Percentiles rank a stretch among this genome's conserved stretches.
Evolutionary conservation across 1,140 invertebrate species (phyloP).

Genomic region (Sminthurides bifidus): DNA sequence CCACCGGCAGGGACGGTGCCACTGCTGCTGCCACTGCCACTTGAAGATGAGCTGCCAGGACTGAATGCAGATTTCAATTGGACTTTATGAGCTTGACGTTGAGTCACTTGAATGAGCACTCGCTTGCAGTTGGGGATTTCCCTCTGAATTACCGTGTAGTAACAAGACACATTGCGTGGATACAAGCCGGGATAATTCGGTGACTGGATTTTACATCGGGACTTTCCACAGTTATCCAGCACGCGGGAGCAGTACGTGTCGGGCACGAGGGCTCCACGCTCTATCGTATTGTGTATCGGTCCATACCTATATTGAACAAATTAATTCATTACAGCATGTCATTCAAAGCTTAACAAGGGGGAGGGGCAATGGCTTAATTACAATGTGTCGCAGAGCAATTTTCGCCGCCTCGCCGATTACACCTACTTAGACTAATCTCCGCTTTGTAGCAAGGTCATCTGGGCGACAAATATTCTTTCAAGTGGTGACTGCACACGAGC

Average conservation of each 20-base stretch:
- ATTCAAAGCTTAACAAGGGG: not conserved
- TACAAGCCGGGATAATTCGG: slow-evolving; percentile 85
- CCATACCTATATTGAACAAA: slow-evolving; percentile 19
- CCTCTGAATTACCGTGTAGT: slow-evolving; percentile 71
- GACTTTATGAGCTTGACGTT: slow-evolving; percentile 50
- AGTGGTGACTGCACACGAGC: no score
- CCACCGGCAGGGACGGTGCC: no score
- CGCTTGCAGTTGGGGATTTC: slow-evolving; percentile 69
- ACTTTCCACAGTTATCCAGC: slow-evolving; percentile 76
- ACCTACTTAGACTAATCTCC: not conserved
- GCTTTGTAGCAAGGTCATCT: no score
- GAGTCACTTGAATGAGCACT: slow-evolving; percentile 66
- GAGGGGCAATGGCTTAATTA: not conserved
- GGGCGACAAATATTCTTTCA: no score
- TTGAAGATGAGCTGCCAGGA: slow-evolving; percentile 43
- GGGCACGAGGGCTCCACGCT: slow-evolving; percentile 69
- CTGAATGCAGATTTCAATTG: slow-evolving; percentile 68
- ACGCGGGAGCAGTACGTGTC: slow-evolving; percentile 80
- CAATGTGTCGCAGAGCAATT: not conserved
- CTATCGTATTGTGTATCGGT: slow-evolving; percentile 17
- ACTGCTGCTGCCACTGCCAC: no score
- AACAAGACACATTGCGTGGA: slow-evolving; percentile 76
- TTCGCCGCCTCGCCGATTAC: not conserved
- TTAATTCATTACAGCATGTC: not conserved
- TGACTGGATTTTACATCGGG: slow-evolving; percentile 71